Evolutionary conservation across 1,140 invertebrate genomes (phyloP).

Genomic region (Bombus waltoni): DNA sequence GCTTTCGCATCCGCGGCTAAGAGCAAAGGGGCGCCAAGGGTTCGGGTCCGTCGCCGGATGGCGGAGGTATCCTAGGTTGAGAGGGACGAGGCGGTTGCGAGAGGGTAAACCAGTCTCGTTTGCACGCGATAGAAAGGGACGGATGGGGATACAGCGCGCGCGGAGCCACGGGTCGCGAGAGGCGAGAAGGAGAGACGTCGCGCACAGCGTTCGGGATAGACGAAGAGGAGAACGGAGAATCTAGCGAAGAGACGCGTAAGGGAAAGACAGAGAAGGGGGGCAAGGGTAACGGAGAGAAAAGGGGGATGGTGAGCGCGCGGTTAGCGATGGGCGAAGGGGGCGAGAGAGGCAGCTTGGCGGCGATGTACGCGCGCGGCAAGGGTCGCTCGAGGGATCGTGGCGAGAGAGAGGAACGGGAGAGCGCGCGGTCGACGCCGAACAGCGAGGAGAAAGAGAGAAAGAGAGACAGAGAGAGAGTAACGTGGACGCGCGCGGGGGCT

Average conservation of each 20-base stretch:
- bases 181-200: conserved; percentile 28
- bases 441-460: neutral
- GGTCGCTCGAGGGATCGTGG: conserved; percentile 56
- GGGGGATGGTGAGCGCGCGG: conserved; percentile 16
- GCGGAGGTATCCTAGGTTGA: conserved; percentile 67
- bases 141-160: conserved; percentile 48
- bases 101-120: conserved; percentile 32
- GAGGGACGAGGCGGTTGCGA: conserved; percentile 66
- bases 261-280: neutral
- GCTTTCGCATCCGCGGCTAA: conserved; percentile 71
- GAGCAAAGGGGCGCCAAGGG: conserved; percentile 73
- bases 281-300: conserved; percentile 61
- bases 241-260: too few relatives aligned
- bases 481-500: conserved; percentile 18
- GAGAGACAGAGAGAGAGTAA: neutral
- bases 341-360: conserved; percentile 26
- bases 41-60: conserved; percentile 72
- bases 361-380: conserved; percentile 52
- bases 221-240: neutral
- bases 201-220: neutral
- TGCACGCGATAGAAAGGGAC: conserved; percentile 24
- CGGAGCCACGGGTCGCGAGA: conserved; percentile 60
- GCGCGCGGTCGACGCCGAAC: neutral
- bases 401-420: conserved; percentile 24
- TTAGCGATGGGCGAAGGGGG: conserved; percentile 3